Base-by-base conservation (phyloP, 2,113 vertebrate genomes). In the Protobothrops flavoviridis region DNA sequence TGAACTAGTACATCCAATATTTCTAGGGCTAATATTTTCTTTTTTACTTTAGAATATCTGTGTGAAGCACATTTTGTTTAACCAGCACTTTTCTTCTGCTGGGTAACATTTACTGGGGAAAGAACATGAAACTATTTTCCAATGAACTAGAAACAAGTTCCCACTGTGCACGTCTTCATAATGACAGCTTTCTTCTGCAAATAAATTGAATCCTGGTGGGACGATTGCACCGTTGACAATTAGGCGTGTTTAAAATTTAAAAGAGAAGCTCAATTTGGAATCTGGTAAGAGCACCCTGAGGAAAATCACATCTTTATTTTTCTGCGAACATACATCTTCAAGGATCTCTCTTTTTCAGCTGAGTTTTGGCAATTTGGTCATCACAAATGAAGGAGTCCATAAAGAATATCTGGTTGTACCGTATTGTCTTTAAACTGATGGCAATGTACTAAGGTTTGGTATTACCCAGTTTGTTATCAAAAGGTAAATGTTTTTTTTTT, bases 241-340 rank as follows among this genome's bases (percentile, higher is more conserved):
- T 96, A 95, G 94, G 95, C 90, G n/a, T 92, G 91, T 91, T 93
- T 96, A 96, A 95, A 95, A 95, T 94, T 95, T 95, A 23, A 39
- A 96, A 97, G 95, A 94, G 64, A 88, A 89, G 39, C 61, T 94
- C 53, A 91, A 56, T 90, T 94, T 96, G 93, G 93, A 88, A 93
- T 93, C 12, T 59, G 94, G 85, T 93, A 94, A 94, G 12, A 43
- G 2, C 24, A 91, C 15, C 91, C 86, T 96, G 88, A 96, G 95
- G 91, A 91, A 96, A 96, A 91, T 21, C 5, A 90, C 89, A 6
- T 52, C 3, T 3, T 94, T 88, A 81, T 93, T 0, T 0, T 92
- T 26, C 26, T 93, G 7, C 23, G 23, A 48, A 0, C 0, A 57
- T 74, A 93, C 43, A 89, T 11, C 57, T 55, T 59, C 48, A 96